phyloP scores from a whole-genome alignment of 2,888 invertebrate species.

The Priocnemis perturbator region DNA sequence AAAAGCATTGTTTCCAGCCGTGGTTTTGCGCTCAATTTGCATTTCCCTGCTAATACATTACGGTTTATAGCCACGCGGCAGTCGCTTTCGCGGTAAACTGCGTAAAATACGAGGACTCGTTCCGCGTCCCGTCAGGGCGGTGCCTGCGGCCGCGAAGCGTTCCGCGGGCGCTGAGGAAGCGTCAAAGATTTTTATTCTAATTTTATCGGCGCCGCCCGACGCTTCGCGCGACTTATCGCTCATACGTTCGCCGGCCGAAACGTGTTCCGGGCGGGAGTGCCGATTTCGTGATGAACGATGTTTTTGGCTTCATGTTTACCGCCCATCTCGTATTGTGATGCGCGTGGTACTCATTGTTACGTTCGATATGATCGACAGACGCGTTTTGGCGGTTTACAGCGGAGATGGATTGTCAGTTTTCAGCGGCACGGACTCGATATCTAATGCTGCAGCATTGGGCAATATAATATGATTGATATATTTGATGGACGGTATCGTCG shows the following conservation, averaged over 20 bases:
- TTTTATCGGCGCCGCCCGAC: constrained; percentile 14
- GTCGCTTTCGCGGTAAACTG: constrained; percentile 62
- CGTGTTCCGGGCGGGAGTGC: too few species aligned
- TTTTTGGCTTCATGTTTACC: too few species aligned
- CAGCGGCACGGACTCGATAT: too few species aligned
- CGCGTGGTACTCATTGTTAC: too few species aligned
- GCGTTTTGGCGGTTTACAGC: too few species aligned
- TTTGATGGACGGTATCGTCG: too few species aligned
- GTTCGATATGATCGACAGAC: too few species aligned
- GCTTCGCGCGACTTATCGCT: constrained; percentile 8
- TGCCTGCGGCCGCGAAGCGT: constrained; percentile 48
- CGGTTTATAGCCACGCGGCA: constrained; percentile 64
- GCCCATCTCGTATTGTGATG: too few species aligned
- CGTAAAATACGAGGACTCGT: constrained; percentile 65
- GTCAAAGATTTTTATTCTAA: constrained; percentile 39
- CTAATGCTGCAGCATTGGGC: too few species aligned
- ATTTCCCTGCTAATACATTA: constrained; percentile 71
- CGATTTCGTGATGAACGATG: too few species aligned
- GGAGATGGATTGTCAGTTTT: too few species aligned
- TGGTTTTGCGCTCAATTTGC: constrained; percentile 71
- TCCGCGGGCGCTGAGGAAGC: constrained; percentile 41
- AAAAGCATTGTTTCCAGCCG: constrained; percentile 71
- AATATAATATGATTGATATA: too few species aligned
- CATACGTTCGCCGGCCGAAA: constrained; percentile 7
- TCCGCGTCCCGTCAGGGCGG: constrained; percentile 47